Conservation (phyloP, 92 coral and sea anemone genomes). For the Porites cylindrica region DNA sequence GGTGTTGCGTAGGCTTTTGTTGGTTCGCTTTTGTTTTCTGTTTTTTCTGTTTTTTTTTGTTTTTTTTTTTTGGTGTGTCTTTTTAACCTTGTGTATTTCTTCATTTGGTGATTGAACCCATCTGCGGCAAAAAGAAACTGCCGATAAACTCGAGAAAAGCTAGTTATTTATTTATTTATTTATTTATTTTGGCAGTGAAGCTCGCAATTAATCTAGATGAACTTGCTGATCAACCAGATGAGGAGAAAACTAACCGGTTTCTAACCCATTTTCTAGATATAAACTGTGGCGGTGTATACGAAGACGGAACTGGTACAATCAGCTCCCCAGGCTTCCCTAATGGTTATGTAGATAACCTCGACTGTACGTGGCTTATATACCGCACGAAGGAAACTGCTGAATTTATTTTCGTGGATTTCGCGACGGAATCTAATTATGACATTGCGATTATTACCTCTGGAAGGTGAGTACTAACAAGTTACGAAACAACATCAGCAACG, state of each 20-base stretch:
- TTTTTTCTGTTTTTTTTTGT: no score
- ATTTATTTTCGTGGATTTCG: conserved; percentile 72
- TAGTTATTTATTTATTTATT: no score
- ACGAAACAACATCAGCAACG: background rate
- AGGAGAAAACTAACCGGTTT: background rate
- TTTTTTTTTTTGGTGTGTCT: no score
- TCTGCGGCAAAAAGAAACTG: no score
- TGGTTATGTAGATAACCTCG: conserved; percentile 79
- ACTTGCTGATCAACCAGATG: no score
- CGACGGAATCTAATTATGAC: conserved; percentile 78
- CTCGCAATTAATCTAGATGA: no score
- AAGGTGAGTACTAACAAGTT: conserved; percentile 12
- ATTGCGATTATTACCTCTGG: conserved; percentile 43
- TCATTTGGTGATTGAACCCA: no score
- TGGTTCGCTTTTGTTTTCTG: no score
- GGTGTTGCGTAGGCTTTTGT: no score
- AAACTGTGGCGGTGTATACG: conserved; percentile 84
- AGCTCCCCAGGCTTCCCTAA: conserved; percentile 84
- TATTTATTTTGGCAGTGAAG: no score
- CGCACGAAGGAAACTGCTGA: conserved; percentile 77
- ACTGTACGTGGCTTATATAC: conserved; percentile 88
- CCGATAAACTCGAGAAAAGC: no score
- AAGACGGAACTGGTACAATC: conserved; percentile 69
- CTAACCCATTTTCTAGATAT: conserved; percentile 49
- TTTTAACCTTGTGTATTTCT: no score